Percentiles rank a stretch among this genome's conserved stretches.
phyloP scores from a whole-genome alignment of 2,888 invertebrate species.

The Melanophora roralis region DNA sequence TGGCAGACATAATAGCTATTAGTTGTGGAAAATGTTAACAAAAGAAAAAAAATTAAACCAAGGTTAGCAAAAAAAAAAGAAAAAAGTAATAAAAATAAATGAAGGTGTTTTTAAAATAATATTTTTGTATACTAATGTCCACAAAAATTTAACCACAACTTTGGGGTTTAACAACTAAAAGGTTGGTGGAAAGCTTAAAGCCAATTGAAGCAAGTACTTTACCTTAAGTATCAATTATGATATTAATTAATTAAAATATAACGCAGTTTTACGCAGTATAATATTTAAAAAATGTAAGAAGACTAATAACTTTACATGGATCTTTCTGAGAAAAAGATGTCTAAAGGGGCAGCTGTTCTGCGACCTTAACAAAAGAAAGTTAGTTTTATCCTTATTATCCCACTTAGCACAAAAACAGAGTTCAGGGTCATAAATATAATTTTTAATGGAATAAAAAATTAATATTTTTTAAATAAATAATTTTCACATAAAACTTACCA shows the following conservation, averaged over 20 bases:
- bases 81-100: slow-evolving; percentile 32
- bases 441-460: no score
- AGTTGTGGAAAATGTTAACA: not conserved
- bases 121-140: not conserved
- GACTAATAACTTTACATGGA: no score
- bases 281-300: no score
- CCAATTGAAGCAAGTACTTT: not conserved
- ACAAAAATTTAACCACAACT: slow-evolving; percentile 19
- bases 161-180: slow-evolving; percentile 48
- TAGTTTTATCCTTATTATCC: no score
- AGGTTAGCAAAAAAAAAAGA: not conserved
- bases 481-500: slow-evolving; percentile 79
- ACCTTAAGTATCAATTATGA: slow-evolving; percentile 47
- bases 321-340: no score
- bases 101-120: slow-evolving; percentile 35
- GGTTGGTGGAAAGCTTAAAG: not conserved
- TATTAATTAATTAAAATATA: slow-evolving; percentile 38
- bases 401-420: no score
- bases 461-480: no score
- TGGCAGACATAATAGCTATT: not conserved
- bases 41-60: not conserved
- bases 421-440: no score
- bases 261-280: no score
- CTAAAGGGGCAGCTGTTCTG: no score
- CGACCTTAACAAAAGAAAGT: no score